These are phyloP conservation scores for Vespertilio murinus DNA, from an alignment of 2,797 vertebrate species.

Conservation along the genomic window DNA sequence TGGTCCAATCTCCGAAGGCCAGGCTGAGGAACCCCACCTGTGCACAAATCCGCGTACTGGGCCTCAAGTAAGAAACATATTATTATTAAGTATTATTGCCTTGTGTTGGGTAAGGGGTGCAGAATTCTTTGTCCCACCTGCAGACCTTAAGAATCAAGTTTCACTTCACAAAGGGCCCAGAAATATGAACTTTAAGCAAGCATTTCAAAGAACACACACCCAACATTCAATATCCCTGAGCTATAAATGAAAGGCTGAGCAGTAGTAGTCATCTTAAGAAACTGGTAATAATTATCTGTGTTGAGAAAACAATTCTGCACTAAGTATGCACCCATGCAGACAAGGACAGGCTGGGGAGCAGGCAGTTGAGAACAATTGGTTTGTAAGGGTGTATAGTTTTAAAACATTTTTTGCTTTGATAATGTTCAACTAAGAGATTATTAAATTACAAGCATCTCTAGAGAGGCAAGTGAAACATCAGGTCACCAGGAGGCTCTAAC, in stretches of 20 bases:
- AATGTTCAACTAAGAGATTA: neutral
- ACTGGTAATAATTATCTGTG: neutral
- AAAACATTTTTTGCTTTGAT: neutral
- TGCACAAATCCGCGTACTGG: too few relatives aligned
- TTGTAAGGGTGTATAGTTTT: neutral
- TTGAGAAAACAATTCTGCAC: neutral
- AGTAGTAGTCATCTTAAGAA: neutral
- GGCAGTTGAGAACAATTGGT: neutral
- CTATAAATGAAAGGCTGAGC: neutral
- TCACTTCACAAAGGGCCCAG: neutral
- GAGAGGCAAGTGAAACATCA: neutral
- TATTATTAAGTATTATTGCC: neutral
- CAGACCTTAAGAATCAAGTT: neutral
- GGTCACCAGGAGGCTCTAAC: neutral
- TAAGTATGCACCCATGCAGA: neutral
- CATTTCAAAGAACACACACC: neutral
- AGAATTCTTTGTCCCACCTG: neutral
- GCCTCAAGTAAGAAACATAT: neutral
- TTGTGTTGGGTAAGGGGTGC: neutral
- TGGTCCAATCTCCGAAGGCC: too few relatives aligned
- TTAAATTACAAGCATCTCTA: neutral
- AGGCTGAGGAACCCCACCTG: too few relatives aligned
- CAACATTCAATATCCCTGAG: neutral
- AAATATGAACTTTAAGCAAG: neutral
- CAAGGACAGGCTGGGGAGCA: neutral